A percentile compares a stretch with the other conserved stretches of the same genome.
Conservation (phyloP, 2,113 vertebrate genomes). For the Aplodontia rufa region DNA sequence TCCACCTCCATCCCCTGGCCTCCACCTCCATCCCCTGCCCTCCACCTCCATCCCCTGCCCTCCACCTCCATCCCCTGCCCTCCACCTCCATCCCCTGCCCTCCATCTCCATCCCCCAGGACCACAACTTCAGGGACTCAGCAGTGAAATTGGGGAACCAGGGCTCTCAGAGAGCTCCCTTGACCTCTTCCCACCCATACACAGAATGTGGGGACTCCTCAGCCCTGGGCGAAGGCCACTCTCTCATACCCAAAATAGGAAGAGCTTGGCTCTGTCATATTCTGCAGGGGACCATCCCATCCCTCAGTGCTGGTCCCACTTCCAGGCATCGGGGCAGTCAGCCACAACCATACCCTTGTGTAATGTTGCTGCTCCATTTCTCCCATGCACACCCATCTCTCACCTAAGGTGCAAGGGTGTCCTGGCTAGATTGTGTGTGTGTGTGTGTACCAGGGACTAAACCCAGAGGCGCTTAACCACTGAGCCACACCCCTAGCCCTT, state of each 20-base stretch:
- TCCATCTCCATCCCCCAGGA: neutral
- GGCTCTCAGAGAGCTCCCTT: neutral
- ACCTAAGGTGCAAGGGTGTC: neutral
- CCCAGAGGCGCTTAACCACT: too few relatives aligned
- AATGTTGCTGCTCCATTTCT: neutral
- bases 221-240: neutral
- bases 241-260: neutral
- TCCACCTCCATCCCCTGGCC: neutral
- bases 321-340: rapidly evolving
- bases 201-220: neutral
- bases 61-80: neutral
- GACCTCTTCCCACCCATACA: neutral
- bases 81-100: neutral
- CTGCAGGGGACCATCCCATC: neutral
- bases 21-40: neutral
- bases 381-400: neutral
- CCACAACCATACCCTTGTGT: neutral
- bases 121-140: neutral
- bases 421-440: too few relatives aligned
- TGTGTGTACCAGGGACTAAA: too few relatives aligned
- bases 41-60: neutral
- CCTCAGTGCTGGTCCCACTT: neutral
- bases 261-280: neutral
- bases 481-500: too few relatives aligned
- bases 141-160: neutral